Conservation (phyloP, 2,888 invertebrate species). For the Prosopocoilus inquinatus region DNA sequence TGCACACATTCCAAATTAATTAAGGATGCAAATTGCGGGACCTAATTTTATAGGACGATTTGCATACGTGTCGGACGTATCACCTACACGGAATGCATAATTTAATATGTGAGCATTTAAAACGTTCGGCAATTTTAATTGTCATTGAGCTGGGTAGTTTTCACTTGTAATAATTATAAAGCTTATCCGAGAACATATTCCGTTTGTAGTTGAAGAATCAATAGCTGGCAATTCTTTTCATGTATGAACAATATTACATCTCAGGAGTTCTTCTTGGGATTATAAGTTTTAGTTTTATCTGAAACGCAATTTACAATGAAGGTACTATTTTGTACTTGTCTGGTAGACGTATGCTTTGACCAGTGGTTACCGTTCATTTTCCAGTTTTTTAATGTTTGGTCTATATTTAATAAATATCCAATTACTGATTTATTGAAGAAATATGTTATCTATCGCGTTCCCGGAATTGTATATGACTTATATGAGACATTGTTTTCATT, state of each 20-base stretch:
- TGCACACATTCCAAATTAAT: constrained; percentile 2
- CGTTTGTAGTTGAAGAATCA: no score
- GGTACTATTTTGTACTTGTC: no score
- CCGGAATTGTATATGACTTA: no score
- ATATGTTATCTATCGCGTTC: no score
- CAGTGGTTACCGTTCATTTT: no score
- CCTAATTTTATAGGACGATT: constrained; percentile 10
- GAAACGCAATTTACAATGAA: not conserved
- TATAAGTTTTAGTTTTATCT: not conserved
- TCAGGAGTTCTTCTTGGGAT: not conserved
- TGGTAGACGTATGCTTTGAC: no score
- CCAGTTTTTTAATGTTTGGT: no score
- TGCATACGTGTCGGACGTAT: constrained; percentile 10
- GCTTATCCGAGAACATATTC: no score
- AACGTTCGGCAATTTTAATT: not conserved
- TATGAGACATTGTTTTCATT: no score
- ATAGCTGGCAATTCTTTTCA: no score
- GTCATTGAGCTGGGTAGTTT: not conserved
- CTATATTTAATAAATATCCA: no score
- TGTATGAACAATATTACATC: not conserved
- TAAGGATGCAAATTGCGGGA: constrained; percentile 13
- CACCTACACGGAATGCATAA: constrained; percentile 9
- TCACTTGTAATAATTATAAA: not conserved
- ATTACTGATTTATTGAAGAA: no score
- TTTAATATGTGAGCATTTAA: not conserved